phyloP scores from a whole-genome alignment of 2,888 invertebrate species.

The Leucophenga montana region DNA sequence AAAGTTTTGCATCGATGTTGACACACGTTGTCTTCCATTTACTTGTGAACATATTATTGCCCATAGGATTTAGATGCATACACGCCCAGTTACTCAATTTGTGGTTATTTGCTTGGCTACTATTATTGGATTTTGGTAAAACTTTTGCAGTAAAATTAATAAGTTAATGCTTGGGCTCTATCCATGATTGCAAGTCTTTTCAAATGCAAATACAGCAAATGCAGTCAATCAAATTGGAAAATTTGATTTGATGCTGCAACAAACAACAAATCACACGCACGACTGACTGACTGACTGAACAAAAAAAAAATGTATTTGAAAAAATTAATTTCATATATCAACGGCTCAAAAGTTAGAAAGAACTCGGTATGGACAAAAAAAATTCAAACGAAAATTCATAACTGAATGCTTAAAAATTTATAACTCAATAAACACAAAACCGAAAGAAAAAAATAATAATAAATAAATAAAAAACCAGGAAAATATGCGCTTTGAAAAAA shows the following conservation, averaged over 20 bases:
- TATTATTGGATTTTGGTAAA: conserved; percentile 44
- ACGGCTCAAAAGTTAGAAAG: conserved; percentile 12
- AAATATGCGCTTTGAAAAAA: background rate
- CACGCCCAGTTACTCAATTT: conserved; percentile 32
- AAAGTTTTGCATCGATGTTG: conserved; percentile 51
- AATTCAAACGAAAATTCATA: conserved; percentile 43
- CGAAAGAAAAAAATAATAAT: conserved; percentile 34
- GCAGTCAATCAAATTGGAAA: conserved; percentile 26
- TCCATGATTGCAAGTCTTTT: background rate
- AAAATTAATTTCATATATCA: conserved; percentile 21
- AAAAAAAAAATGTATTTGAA: background rate
- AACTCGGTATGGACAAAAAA: conserved; percentile 37
- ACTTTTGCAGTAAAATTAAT: background rate
- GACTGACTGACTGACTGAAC: conserved; percentile 34
- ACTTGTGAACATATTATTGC: background rate
- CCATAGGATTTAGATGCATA: conserved; percentile 9
- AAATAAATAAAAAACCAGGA: background rate
- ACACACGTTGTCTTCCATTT: conserved; percentile 27
- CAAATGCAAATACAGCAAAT: background rate
- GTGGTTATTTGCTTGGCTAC: conserved; percentile 55
- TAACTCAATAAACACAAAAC: conserved; percentile 54
- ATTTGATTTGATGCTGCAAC: conserved; percentile 38
- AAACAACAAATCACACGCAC: conserved; percentile 46
- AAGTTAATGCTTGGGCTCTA: background rate
- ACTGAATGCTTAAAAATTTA: conserved; percentile 57